Evolutionary conservation across 2,113 vertebrate species (phyloP).

Genomic region (Gasterosteus nipponicus): DNA sequence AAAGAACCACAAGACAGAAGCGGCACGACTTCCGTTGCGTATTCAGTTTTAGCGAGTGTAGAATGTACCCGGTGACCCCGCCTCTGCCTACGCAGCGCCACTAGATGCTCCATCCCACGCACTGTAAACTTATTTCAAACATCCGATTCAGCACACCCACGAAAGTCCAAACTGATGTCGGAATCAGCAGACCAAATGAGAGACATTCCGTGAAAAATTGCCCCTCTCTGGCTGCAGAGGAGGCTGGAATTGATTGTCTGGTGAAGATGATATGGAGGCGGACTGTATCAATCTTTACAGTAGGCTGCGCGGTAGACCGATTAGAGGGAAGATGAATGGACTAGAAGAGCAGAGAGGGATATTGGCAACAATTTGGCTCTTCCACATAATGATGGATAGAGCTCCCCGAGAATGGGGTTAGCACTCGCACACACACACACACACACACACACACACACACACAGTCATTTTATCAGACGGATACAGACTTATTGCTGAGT

Average conservation of each 20-base stretch:
- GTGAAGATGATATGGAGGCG: conserved; percentile 34
- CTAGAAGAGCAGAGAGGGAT: conserved; percentile 38
- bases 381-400: conserved; percentile 57
- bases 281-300: conserved; percentile 59
- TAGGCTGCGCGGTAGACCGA: conserved; percentile 15
- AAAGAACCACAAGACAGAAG: conserved; percentile 13
- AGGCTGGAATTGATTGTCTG: conserved; percentile 29
- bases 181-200: conserved; percentile 22
- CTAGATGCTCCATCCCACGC: background rate
- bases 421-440: conserved; percentile 2
- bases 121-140: background rate
- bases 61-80: conserved; percentile 50
- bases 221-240: conserved; percentile 25
- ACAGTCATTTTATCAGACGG: conserved; percentile 13
- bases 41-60: background rate
- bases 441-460: conserved; percentile 3
- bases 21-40: conserved; percentile 14
- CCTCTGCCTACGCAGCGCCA: conserved; percentile 39
- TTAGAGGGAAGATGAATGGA: conserved; percentile 51
- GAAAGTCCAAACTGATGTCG: conserved; percentile 30
- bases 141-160: conserved; percentile 16
- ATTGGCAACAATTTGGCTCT: conserved; percentile 54
- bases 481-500: conserved; percentile 28
- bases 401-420: conserved; percentile 15
- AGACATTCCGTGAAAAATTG: conserved; percentile 48